phyloP scores from a whole-genome alignment of 2,113 vertebrate species.

The Brienomyrus brachyistius region DNA sequence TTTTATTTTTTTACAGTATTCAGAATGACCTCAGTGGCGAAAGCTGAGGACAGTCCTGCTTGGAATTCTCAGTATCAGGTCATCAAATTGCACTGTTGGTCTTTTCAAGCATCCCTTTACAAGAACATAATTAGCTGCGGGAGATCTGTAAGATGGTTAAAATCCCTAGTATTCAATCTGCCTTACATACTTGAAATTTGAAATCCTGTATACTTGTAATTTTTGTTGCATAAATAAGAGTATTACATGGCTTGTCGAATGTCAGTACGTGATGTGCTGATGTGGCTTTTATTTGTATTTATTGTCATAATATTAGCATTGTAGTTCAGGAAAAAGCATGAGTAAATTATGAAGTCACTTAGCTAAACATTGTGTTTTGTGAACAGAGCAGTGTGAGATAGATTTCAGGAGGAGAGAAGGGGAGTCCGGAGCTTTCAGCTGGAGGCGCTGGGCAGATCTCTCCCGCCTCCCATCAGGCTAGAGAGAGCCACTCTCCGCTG shows the following conservation, averaged over 20 bases:
- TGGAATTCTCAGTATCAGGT: neutral
- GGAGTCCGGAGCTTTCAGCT: neutral
- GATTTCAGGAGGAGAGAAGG: conserved; percentile 33
- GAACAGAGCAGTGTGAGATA: conserved; percentile 24
- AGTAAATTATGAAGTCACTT: conserved; percentile 44
- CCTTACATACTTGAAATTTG: conserved; percentile 40
- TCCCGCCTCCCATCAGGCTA: conserved; percentile 19
- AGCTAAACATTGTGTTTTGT: conserved; percentile 49
- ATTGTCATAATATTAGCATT: conserved; percentile 26
- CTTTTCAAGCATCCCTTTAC: neutral
- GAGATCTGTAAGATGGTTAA: neutral
- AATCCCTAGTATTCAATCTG: conserved; percentile 5
- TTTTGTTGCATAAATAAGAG: conserved; percentile 20
- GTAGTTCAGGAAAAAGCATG: conserved; percentile 41
- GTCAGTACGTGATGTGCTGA: conserved; percentile 22
- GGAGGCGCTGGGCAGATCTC: conserved; percentile 27
- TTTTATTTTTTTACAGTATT: neutral
- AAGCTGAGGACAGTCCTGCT: neutral
- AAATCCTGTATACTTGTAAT: conserved; percentile 32
- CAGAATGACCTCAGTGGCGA: neutral
- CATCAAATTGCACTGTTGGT: neutral
- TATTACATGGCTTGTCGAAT: conserved; percentile 14
- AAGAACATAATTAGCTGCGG: neutral
- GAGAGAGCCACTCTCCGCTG: conserved; percentile 1
- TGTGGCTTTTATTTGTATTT: conserved; percentile 39